A percentile compares a stretch with the other conserved stretches of the same genome.
These are phyloP conservation scores for Dicentrarchus labrax DNA, from an alignment of 2,113 vertebrate genomes.

Conservation along the genomic window DNA sequence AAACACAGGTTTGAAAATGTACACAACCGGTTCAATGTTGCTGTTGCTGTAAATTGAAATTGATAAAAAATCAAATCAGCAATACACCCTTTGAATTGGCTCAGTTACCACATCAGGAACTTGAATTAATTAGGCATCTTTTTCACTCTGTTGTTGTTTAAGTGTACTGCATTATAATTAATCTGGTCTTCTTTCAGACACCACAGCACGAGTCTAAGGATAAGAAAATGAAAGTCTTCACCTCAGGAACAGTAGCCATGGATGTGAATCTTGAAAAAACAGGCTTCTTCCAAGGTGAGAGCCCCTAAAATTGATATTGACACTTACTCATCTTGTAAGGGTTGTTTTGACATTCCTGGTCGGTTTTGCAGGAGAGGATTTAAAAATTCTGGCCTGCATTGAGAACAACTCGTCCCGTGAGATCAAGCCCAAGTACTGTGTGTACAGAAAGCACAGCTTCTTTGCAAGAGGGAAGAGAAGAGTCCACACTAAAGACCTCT, in stretches of 20 bases:
- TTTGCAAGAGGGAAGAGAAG: constrained; percentile 62
- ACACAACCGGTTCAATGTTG: not conserved
- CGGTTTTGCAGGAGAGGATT: constrained; percentile 64
- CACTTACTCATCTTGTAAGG: not conserved
- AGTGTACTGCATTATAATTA: not conserved
- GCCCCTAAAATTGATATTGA: not conserved
- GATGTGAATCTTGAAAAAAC: constrained; percentile 76
- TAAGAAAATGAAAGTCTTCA: constrained; percentile 77
- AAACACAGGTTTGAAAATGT: not conserved
- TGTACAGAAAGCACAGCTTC: constrained; percentile 81
- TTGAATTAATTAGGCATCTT: not conserved
- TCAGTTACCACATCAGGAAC: not conserved
- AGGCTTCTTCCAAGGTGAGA: constrained; percentile 72
- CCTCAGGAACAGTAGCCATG: constrained; percentile 78
- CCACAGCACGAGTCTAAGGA: constrained; percentile 76
- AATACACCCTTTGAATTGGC: not conserved
- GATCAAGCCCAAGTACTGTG: constrained; percentile 79
- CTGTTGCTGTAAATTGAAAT: too few relatives aligned
- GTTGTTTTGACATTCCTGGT: constrained; percentile 1
- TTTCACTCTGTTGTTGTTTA: not conserved
- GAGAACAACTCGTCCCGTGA: constrained; percentile 78
- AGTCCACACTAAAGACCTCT: constrained; percentile 56
- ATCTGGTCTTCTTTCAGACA: constrained; percentile 56
- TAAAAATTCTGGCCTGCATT: constrained; percentile 72
- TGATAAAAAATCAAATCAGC: too few relatives aligned